These are phyloP conservation scores for Philereme vetulata DNA, from an alignment of 2,888 invertebrate genomes.

Conservation along the genomic window DNA sequence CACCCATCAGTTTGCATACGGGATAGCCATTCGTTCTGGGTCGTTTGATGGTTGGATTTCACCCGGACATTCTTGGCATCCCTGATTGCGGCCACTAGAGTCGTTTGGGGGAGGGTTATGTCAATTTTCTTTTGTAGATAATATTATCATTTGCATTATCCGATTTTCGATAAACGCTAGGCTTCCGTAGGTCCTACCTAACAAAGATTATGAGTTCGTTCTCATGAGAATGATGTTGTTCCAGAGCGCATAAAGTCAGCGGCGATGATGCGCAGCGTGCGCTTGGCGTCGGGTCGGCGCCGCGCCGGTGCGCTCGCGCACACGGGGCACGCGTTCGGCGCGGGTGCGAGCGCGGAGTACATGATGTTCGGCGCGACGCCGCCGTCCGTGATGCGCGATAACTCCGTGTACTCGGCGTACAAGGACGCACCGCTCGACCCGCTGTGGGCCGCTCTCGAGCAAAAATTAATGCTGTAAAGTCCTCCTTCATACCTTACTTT, in stretches of 20 bases:
- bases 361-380: constrained; percentile 45
- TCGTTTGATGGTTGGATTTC: no score
- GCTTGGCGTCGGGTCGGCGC: constrained; percentile 60
- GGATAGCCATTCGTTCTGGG: no score
- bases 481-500: no score
- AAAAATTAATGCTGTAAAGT: constrained; percentile 54
- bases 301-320: constrained; percentile 25
- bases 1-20: no score
- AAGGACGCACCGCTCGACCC: constrained; percentile 57
- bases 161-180: no score
- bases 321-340: constrained; percentile 2
- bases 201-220: no score
- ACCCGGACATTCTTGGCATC: no score
- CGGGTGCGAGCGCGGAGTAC: constrained; percentile 35
- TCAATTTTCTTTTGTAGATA: no score
- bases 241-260: constrained; percentile 65
- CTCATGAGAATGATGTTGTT: constrained; percentile 5
- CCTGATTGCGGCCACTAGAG: no score
- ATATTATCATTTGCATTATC: no score
- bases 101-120: no score
- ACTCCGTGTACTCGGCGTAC: constrained; percentile 21
- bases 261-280: constrained; percentile 69
- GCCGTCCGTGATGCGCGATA: constrained; percentile 42
- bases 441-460: constrained; percentile 67
- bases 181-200: no score